phyloP scores from a whole-genome alignment of 2,888 invertebrate species.

The Drosophila pseudotakahashii region DNA sequence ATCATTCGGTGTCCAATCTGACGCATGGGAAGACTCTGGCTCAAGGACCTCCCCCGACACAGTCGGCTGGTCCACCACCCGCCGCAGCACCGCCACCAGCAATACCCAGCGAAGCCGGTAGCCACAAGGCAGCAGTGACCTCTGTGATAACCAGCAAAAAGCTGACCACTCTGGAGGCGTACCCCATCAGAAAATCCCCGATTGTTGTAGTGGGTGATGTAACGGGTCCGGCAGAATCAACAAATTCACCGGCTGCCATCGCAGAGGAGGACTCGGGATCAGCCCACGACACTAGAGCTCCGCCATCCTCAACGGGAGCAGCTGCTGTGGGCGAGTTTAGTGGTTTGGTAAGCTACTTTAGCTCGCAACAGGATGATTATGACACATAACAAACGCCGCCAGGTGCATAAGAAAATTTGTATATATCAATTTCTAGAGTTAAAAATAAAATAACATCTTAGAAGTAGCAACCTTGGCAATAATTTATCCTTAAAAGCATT shows the following conservation, averaged over 20 bases:
- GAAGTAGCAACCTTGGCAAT: conserved; percentile 1
- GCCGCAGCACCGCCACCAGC: conserved; percentile 25
- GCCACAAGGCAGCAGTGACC: conserved; percentile 40
- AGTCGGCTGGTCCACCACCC: conserved; percentile 18
- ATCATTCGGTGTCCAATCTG: conserved; percentile 73
- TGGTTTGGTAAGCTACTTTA: conserved; percentile 95
- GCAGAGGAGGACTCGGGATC: conserved; percentile 77
- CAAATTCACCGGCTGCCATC: conserved; percentile 75
- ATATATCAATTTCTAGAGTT: conserved; percentile 14
- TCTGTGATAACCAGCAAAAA: conserved; percentile 77
- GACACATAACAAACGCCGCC: conserved; percentile 88
- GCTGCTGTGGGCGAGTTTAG: conserved; percentile 89
- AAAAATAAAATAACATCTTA: neutral
- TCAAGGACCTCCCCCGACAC: conserved; percentile 21
- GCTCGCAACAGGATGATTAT: conserved; percentile 95
- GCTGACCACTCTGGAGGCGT: conserved; percentile 82
- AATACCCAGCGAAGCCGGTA: conserved; percentile 18
- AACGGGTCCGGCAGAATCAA: conserved; percentile 40
- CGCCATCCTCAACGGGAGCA: conserved; percentile 43
- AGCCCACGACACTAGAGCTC: conserved; percentile 60
- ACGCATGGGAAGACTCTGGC: conserved; percentile 66
- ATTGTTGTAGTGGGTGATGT: conserved; percentile 65
- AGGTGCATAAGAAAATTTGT: conserved; percentile 45
- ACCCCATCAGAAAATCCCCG: conserved; percentile 77
- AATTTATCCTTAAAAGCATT: neutral